These are phyloP conservation scores for Ommatoiulus sabulosus DNA, from an alignment of 2,888 invertebrate species.

Conservation along the genomic window DNA sequence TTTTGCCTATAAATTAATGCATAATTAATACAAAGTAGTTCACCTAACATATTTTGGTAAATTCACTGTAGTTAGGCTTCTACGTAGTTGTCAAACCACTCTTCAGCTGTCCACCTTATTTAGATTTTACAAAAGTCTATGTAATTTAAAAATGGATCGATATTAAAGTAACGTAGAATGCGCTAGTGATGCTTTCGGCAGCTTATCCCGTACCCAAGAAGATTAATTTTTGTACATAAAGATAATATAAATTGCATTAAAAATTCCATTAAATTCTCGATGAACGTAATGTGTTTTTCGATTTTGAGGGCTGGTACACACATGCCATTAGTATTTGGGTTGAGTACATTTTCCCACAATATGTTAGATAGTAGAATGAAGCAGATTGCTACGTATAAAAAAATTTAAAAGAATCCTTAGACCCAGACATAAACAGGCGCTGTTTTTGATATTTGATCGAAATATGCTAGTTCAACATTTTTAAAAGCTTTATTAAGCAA, in stretches of 20 bases:
- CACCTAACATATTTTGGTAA: background rate
- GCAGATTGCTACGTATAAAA: background rate
- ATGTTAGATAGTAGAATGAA: background rate
- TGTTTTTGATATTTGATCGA: background rate
- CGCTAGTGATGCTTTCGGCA: background rate
- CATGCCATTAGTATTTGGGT: background rate
- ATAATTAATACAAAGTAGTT: no score
- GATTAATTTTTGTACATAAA: background rate
- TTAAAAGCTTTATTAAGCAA: conserved; percentile 22
- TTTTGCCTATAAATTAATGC: background rate
- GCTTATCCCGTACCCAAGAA: background rate
- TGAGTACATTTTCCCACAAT: background rate
- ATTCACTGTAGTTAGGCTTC: background rate
- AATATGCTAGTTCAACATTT: background rate
- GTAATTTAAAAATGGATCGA: background rate
- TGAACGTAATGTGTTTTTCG: conserved; percentile 3
- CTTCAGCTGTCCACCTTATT: background rate
- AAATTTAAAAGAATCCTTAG: background rate
- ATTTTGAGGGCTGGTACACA: background rate
- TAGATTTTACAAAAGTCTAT: background rate
- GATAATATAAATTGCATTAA: conserved; percentile 44
- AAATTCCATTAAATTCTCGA: conserved; percentile 32
- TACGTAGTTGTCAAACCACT: background rate
- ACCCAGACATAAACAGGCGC: background rate
- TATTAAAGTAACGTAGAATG: background rate